Percentiles rank a stretch among this genome's conserved stretches.
Conservation (phyloP, 2,797 vertebrate genomes). For the Podarcis lilfordi region DNA sequence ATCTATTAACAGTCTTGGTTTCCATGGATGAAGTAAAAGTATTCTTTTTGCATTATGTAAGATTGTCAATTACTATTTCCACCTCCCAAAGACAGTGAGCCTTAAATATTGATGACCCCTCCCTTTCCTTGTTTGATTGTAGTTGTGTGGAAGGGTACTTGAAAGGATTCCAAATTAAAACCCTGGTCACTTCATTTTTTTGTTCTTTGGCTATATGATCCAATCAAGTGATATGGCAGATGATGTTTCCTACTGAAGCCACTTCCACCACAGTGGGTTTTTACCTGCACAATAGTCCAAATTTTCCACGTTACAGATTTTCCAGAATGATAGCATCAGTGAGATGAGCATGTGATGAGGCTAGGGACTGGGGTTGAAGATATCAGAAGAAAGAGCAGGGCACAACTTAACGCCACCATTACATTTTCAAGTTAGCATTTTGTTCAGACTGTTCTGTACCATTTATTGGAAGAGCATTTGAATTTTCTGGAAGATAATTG, state of each 20-base stretch:
- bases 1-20: too few relatives aligned
- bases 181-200: neutral
- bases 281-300: too few relatives aligned
- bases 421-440: neutral
- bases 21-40: too few relatives aligned
- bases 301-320: neutral
- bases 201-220: neutral
- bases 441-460: neutral
- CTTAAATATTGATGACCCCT: too few relatives aligned
- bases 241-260: neutral
- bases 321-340: neutral
- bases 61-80: too few relatives aligned
- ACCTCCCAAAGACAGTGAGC: too few relatives aligned
- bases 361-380: too few relatives aligned
- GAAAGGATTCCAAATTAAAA: neutral
- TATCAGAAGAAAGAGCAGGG: neutral
- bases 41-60: too few relatives aligned
- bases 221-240: too few relatives aligned
- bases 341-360: neutral
- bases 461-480: neutral
- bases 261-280: neutral
- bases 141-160: neutral
- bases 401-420: too few relatives aligned
- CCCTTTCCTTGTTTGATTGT: too few relatives aligned
- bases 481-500: constrained; percentile 1